Percentiles rank a stretch among this genome's conserved stretches.
Evolutionary conservation across 2,113 vertebrate species (phyloP).

Genomic region (Lepidothrix coronata): DNA sequence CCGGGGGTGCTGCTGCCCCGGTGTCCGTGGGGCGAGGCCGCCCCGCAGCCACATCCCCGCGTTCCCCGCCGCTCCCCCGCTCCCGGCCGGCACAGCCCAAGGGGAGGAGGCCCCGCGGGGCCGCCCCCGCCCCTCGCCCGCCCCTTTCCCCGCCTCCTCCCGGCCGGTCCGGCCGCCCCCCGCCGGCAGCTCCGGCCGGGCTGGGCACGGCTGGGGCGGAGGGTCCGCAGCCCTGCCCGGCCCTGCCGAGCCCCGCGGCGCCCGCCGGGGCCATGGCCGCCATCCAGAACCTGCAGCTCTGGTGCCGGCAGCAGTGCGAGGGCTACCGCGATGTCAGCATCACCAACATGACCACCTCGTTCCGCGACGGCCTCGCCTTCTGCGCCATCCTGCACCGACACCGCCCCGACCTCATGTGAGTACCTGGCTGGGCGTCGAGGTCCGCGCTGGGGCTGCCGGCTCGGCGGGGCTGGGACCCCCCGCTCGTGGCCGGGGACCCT

Average conservation of each 20-base stretch:
- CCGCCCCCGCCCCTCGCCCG: background rate
- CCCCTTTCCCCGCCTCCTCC: background rate
- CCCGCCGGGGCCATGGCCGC: conserved; percentile 80
- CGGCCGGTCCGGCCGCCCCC: background rate
- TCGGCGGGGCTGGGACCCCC: background rate
- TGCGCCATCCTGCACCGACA: conserved; percentile 94
- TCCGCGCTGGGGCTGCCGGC: background rate
- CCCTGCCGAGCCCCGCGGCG: background rate
- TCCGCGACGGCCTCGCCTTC: conserved; percentile 93
- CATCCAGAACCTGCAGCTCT: conserved; percentile 88
- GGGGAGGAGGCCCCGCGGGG: background rate
- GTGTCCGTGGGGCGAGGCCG: rapidly evolving
- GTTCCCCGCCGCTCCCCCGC: background rate
- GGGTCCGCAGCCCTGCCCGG: background rate
- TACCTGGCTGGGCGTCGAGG: conserved; percentile 4
- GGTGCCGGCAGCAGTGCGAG: conserved; percentile 89
- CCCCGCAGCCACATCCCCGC: background rate
- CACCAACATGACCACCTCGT: conserved; percentile 95
- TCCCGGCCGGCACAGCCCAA: no score
- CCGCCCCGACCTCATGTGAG: conserved; percentile 95
- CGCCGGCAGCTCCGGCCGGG: background rate
- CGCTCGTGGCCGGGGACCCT: rapidly evolving
- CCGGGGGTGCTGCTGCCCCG: background rate
- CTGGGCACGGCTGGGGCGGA: background rate
- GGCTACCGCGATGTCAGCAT: conserved; percentile 89